Conservation (phyloP, 2,113 vertebrate genomes). For the Entosphenus tridentatus region DNA sequence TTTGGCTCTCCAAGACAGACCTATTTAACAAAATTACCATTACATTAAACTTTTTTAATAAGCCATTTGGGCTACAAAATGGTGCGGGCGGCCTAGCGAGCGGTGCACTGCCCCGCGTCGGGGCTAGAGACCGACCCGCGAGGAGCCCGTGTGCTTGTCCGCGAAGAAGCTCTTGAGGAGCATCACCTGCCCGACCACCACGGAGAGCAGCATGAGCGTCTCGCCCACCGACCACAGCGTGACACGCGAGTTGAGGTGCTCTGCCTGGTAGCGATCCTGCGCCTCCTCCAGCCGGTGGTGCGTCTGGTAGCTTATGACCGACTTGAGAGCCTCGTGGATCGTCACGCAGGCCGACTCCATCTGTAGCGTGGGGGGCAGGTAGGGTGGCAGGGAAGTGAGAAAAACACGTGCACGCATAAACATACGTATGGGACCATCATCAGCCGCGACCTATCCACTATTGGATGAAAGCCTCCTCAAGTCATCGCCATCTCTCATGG, state of each 20-base stretch:
- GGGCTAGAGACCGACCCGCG: constrained; percentile 24
- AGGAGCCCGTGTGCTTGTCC: constrained; percentile 24
- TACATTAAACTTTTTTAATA: no score
- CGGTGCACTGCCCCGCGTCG: not conserved
- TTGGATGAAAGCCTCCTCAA: no score
- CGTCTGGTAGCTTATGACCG: constrained; percentile 43
- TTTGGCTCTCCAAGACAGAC: no score
- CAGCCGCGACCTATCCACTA: no score
- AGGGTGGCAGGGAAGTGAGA: not conserved
- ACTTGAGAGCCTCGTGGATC: constrained; percentile 51
- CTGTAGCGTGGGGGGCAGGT: constrained; percentile 18
- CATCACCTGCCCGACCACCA: constrained; percentile 51
- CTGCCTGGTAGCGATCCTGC: constrained; percentile 39
- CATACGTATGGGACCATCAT: no score
- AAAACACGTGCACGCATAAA: no score
- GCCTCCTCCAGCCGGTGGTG: constrained; percentile 51
- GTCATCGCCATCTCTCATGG: no score
- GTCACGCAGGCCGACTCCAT: constrained; percentile 54
- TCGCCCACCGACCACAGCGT: constrained; percentile 51
- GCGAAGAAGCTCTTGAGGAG: constrained; percentile 62
- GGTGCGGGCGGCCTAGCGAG: no score
- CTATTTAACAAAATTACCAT: no score
- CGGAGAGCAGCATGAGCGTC: constrained; percentile 38
- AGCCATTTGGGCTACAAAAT: no score
- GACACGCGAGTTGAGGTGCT: constrained; percentile 37